Conservation (phyloP, 1,140 invertebrate species). For the Pogonomyrmex californicus region DNA sequence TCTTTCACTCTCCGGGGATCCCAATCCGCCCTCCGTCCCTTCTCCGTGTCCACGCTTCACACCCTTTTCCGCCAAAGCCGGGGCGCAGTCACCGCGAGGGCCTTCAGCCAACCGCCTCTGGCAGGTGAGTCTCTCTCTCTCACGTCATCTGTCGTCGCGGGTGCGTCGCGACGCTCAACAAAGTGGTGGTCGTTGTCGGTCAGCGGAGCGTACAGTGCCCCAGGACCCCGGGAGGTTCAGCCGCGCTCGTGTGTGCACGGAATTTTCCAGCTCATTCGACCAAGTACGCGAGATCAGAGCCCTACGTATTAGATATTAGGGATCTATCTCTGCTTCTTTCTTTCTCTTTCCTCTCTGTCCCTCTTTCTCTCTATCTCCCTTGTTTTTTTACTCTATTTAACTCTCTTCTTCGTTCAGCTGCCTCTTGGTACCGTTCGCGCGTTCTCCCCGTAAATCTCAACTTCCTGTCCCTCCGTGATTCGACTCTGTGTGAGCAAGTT, state of each 20-base stretch:
- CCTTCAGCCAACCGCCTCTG: constrained; percentile 75
- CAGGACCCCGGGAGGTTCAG: constrained; percentile 64
- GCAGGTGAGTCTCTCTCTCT: constrained; percentile 73
- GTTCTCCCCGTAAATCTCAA: background rate
- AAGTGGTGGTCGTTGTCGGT: constrained; percentile 63
- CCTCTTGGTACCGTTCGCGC: background rate
- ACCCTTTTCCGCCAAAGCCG: constrained; percentile 76
- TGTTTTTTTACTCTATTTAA: background rate
- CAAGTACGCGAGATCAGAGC: constrained; percentile 77
- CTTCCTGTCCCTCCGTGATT: background rate
- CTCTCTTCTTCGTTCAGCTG: constrained; percentile 3
- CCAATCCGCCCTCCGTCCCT: constrained; percentile 70
- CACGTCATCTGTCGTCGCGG: constrained; percentile 52
- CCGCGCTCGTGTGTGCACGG: constrained; percentile 69
- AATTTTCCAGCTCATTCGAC: constrained; percentile 75
- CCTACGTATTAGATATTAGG: constrained; percentile 55
- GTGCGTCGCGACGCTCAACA: constrained; percentile 53
- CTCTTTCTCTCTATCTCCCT: constrained; percentile 4
- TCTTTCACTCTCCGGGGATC: constrained; percentile 46
- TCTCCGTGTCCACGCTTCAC: constrained; percentile 74
- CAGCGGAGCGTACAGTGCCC: constrained; percentile 71
- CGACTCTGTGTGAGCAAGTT: constrained; percentile 8
- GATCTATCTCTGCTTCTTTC: constrained; percentile 17
- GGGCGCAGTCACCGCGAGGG: constrained; percentile 80
- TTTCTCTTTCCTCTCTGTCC: constrained; percentile 18